Evolutionary conservation across 2,888 invertebrate genomes (phyloP).

Genomic region (Cephus rjabovi): DNA sequence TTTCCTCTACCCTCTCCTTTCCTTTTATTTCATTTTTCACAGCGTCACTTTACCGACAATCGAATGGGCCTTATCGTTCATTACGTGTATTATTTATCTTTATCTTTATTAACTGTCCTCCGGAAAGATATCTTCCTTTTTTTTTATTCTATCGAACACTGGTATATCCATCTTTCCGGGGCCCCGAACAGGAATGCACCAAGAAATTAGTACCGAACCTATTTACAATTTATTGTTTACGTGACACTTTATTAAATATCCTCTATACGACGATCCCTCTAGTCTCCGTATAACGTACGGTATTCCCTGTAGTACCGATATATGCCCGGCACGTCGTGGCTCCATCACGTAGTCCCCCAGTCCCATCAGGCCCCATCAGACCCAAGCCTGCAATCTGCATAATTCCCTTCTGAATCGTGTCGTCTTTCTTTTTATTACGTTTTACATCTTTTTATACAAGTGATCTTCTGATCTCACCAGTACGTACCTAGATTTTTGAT

Average conservation of each 20-base stretch:
- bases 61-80: not conserved
- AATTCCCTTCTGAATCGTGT: constrained; percentile 60
- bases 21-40: not conserved
- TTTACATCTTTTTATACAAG: not conserved
- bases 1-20: not conserved
- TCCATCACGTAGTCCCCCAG: constrained; percentile 44
- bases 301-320: constrained; percentile 25
- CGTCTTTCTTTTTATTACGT: constrained; percentile 36
- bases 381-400: constrained; percentile 65
- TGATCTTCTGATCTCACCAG: not conserved
- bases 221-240: not conserved
- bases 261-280: not conserved
- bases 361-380: constrained; percentile 58
- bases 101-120: not conserved
- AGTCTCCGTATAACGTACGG: not conserved
- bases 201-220: not conserved
- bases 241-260: not conserved
- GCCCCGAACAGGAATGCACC: not conserved
- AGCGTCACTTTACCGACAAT: constrained; percentile 4
- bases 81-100: constrained; percentile 10
- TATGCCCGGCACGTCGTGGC: constrained; percentile 49
- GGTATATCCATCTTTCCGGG: not conserved
- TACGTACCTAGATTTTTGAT: not conserved
- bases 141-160: not conserved
- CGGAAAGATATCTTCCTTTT: not conserved